Base-by-base conservation (phyloP, 2,888 invertebrate species). In the Chirona hameri region DNA sequence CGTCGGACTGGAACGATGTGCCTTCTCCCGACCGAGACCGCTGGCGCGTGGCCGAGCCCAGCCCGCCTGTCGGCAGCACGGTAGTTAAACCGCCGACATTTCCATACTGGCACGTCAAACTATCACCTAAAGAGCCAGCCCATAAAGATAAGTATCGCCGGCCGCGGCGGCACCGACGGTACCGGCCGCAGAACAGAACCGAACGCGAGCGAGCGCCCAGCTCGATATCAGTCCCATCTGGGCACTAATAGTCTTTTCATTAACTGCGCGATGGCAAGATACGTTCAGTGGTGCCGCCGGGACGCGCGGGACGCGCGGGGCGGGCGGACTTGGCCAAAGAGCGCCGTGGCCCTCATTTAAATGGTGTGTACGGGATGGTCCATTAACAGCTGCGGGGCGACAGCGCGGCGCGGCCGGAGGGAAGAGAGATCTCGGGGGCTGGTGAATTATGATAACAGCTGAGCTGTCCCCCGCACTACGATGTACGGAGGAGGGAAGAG, bases 241-340 rank as follows among this genome's bases (percentile, higher is more conserved):
- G 29, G 29, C 29, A 14, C 76, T 76, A 76, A 76, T 39, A 76
- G 39, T 76, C 76, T 39, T 76, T 76, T 76, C 76, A 76, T 76
- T 76, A 76, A 39, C 76, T 39, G 39, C 31, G 18, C 39, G 76
- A 76, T 76, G 76, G 31, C 21, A 12, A 76, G 76, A 76, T 76
- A 76, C 14, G 76, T 7, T 4, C 21, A 14, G 39, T 21, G 21
- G 21, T 39, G 31, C 76, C 21, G 7, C 24, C 9, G 48, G 48
- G 24, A 12, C 52, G 15, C 57, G 57, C 57, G 57, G 57, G 3
- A 14, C 18, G 12, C 15, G 57, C 12, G 57, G 57, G 15, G 18
- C 57, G 9, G 18, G 57, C 57, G 18, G 57, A 15, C 57, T 3
- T n/a, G n/a, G 48, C 48, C 48, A 12, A 12, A 48, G 48, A 48